Evolutionary conservation across 2,888 invertebrate genomes (phyloP).

Genomic region (Phengaris arion): DNA sequence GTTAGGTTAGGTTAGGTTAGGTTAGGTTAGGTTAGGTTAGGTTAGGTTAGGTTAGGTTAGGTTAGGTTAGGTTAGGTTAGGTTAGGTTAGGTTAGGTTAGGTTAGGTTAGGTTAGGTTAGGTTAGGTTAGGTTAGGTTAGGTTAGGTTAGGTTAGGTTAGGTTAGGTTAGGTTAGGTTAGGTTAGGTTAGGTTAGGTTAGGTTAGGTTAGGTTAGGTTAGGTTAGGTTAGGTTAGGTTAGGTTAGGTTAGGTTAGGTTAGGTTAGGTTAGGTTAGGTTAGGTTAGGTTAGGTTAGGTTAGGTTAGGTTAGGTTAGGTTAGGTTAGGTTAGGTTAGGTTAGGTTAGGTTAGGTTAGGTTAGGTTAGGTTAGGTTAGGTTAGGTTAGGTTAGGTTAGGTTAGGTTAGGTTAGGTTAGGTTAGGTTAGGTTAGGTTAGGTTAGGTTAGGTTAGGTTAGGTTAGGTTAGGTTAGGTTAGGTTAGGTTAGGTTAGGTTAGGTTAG

Average conservation of each 20-base stretch:
- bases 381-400: constrained; percentile 35
- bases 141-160: constrained; percentile 27
- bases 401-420: constrained; percentile 34
- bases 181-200: constrained; percentile 23
- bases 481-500: constrained; percentile 29
- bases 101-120: constrained; percentile 37
- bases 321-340: constrained; percentile 33
- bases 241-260: constrained; percentile 34
- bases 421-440: constrained; percentile 34
- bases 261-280: constrained; percentile 35
- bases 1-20: constrained; percentile 37
- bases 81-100: constrained; percentile 37
- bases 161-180: constrained; percentile 27
- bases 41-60: constrained; percentile 34
- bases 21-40: constrained; percentile 37
- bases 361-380: constrained; percentile 33
- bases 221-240: constrained; percentile 33
- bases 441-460: constrained; percentile 33
- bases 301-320: constrained; percentile 34
- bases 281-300: constrained; percentile 34
- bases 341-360: constrained; percentile 32
- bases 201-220: constrained; percentile 25
- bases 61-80: constrained; percentile 33
- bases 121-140: constrained; percentile 34
- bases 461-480: constrained; percentile 32